Conservation (phyloP, 2,888 invertebrate genomes). For the Sylvicola cinctus region DNA sequence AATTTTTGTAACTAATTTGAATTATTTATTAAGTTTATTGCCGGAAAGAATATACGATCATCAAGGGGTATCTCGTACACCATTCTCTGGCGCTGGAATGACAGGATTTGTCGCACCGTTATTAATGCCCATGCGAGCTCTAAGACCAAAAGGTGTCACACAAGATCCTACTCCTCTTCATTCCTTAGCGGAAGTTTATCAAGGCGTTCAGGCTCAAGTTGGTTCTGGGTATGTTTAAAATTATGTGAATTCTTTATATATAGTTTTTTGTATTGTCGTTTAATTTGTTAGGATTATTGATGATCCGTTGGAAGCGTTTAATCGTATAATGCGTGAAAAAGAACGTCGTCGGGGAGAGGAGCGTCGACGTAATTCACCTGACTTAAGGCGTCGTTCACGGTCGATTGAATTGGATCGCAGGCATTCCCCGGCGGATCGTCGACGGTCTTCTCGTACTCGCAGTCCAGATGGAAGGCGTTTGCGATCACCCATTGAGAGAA, state of each 20-base stretch:
- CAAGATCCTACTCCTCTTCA: too few species aligned
- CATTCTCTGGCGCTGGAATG: too few species aligned
- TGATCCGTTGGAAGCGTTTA: slow-evolving; percentile 72
- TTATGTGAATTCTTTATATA: background rate
- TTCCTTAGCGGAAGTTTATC: too few species aligned
- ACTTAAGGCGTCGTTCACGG: slow-evolving; percentile 26
- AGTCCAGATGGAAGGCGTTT: slow-evolving; percentile 22
- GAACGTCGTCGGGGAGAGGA: slow-evolving; percentile 32
- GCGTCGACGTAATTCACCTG: slow-evolving; percentile 19
- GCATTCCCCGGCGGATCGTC: slow-evolving; percentile 15
- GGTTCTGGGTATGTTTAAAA: slow-evolving; percentile 17
- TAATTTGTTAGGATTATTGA: slow-evolving; percentile 44
- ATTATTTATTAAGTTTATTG: too few species aligned
- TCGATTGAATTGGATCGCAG: slow-evolving; percentile 14
- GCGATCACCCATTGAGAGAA: slow-evolving; percentile 16
- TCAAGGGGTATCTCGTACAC: too few species aligned
- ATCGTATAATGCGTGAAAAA: slow-evolving; percentile 68
- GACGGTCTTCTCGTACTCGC: slow-evolving; percentile 15
- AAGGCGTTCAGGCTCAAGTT: slow-evolving; percentile 22
- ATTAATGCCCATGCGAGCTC: too few species aligned
- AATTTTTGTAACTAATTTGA: too few species aligned
- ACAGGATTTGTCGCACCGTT: too few species aligned
- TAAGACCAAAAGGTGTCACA: too few species aligned
- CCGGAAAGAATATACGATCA: too few species aligned
- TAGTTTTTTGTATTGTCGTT: background rate